A percentile compares a stretch with the other conserved stretches of the same genome.
Conservation (phyloP, 64 coral and sea anemone species). For the Platygyra sinensis region DNA sequence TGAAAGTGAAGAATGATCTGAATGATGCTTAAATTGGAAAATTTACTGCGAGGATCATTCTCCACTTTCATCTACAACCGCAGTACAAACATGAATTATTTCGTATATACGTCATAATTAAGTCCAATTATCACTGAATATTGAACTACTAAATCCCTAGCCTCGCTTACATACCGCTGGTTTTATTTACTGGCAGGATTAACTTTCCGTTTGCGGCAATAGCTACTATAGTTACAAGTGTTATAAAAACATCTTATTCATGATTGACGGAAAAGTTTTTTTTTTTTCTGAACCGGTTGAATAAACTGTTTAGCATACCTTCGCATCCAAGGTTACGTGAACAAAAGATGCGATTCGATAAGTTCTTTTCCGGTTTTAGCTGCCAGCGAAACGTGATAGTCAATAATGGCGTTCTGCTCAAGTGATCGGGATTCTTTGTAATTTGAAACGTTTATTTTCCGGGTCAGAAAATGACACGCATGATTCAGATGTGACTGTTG, state of each 20-base stretch:
- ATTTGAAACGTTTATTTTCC: background rate
- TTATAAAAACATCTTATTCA: background rate
- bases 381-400: background rate
- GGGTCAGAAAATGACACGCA: background rate
- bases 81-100: too few relatives aligned
- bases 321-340: constrained; percentile 5
- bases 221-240: too few relatives aligned
- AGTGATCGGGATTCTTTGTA: background rate
- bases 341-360: background rate
- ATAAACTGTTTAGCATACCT: background rate
- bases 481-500: constrained; percentile 14
- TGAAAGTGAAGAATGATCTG: too few relatives aligned
- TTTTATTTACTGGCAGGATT: too few relatives aligned
- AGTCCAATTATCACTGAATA: too few relatives aligned
- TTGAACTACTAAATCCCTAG: too few relatives aligned
- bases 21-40: too few relatives aligned
- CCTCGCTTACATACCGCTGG: too few relatives aligned
- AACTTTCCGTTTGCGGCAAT: too few relatives aligned
- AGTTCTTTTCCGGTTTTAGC: background rate
- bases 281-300: background rate
- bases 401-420: background rate
- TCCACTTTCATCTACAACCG: too few relatives aligned
- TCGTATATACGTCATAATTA: too few relatives aligned
- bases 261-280: background rate
- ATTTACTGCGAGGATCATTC: too few relatives aligned